phyloP scores from a whole-genome alignment of 2,888 invertebrate genomes.

The Oligia fasciuncula region DNA sequence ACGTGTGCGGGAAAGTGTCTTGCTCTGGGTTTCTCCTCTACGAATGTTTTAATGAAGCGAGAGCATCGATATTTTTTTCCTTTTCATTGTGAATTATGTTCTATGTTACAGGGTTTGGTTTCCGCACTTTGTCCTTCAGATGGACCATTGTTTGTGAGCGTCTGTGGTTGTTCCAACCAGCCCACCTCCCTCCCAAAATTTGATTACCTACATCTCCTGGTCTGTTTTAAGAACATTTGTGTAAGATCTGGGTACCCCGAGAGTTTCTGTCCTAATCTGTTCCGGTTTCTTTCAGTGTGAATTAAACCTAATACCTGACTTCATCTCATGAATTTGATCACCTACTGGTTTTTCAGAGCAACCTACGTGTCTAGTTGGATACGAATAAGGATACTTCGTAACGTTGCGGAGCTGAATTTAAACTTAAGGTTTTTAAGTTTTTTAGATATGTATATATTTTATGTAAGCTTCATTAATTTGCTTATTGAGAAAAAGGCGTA shows the following conservation, averaged over 20 bases:
- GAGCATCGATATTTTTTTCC: not conserved
- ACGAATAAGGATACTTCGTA: not conserved
- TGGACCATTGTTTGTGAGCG: not conserved
- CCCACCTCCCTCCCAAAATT: not conserved
- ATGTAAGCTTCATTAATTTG: not conserved
- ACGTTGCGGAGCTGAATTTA: not conserved
- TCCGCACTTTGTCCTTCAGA: not conserved
- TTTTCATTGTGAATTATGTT: not conserved
- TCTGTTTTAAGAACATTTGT: not conserved
- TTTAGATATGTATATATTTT: not conserved
- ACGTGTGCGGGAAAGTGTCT: constrained; percentile 39
- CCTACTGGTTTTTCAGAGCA: not conserved
- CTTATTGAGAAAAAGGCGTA: not conserved
- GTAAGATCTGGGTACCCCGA: not conserved
- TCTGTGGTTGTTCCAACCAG: not conserved
- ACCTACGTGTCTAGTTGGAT: not conserved
- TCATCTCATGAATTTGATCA: not conserved
- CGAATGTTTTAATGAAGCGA: constrained; percentile 5
- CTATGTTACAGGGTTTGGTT: not conserved
- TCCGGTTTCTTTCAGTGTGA: not conserved
- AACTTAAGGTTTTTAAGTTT: not conserved
- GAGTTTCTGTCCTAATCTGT: not conserved
- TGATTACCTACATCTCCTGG: not conserved
- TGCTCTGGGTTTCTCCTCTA: constrained; percentile 35
- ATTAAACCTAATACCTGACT: not conserved